These are phyloP conservation scores for Cantharis rufa DNA, from an alignment of 2,888 invertebrate species.

Conservation along the genomic window DNA sequence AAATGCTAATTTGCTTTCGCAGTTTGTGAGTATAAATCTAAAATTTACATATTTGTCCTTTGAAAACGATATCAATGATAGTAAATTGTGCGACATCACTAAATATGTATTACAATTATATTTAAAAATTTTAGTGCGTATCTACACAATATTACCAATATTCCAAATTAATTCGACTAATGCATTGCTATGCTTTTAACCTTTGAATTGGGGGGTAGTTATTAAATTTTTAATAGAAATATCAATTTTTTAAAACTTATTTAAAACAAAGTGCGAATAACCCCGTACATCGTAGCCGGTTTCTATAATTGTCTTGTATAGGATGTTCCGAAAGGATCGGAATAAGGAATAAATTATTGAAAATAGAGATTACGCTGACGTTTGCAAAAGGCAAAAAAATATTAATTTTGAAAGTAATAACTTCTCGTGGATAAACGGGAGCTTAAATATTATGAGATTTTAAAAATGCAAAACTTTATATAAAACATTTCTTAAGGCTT, in stretches of 20 bases:
- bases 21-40: constrained; percentile 32
- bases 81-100: constrained; percentile 10
- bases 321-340: neutral
- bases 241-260: too few relatives aligned
- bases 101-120: neutral
- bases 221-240: too few relatives aligned
- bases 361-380: neutral
- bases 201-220: too few relatives aligned
- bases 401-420: neutral
- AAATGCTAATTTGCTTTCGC: constrained; percentile 36
- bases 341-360: neutral
- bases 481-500: neutral
- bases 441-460: neutral
- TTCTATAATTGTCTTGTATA: neutral
- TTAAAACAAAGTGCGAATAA: too few relatives aligned
- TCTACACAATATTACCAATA: too few relatives aligned
- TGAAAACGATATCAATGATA: constrained; percentile 11
- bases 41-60: constrained; percentile 32
- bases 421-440: neutral
- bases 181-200: too few relatives aligned
- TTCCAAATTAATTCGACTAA: too few relatives aligned
- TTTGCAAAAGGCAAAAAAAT: neutral
- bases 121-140: neutral
- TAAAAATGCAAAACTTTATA: neutral
- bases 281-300: too few relatives aligned